These are phyloP conservation scores for Chironomus tentans DNA, from an alignment of 2,888 invertebrate genomes.

Conservation along the genomic window DNA sequence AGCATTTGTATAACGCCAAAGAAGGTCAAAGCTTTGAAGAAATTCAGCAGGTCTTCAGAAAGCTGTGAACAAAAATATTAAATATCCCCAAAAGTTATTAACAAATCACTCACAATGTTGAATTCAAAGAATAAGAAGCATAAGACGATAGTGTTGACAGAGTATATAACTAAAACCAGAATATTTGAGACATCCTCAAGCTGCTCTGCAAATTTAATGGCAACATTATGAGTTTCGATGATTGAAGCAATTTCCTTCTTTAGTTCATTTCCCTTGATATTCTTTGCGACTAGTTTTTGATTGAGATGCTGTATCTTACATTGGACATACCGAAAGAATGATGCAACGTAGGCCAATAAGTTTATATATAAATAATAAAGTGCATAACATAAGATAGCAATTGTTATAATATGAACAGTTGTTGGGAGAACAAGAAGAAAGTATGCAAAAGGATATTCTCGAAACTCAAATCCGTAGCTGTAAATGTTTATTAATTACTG, in stretches of 20 bases:
- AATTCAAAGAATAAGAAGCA: not conserved
- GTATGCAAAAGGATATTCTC: not conserved
- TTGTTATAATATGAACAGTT: not conserved
- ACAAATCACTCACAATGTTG: not conserved
- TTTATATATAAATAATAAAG: not conserved
- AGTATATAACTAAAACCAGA: not conserved
- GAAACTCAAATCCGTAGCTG: not conserved
- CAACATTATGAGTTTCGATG: not conserved
- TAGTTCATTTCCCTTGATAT: not conserved
- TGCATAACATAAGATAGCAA: not conserved
- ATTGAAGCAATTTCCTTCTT: not conserved
- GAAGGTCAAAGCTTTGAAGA: not conserved
- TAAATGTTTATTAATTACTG: not conserved
- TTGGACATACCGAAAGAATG: not conserved
- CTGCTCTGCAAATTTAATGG: not conserved
- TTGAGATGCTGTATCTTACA: not conserved
- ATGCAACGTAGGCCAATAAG: not conserved
- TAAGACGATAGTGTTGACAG: not conserved
- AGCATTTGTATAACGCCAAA: not conserved
- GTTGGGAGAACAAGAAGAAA: not conserved
- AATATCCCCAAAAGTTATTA: not conserved
- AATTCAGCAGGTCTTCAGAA: not conserved
- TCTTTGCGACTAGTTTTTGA: not conserved
- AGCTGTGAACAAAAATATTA: not conserved
- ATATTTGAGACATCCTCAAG: not conserved